phyloP scores from a whole-genome alignment of 2,888 invertebrate genomes.

The Pyrgus malvae region DNA sequence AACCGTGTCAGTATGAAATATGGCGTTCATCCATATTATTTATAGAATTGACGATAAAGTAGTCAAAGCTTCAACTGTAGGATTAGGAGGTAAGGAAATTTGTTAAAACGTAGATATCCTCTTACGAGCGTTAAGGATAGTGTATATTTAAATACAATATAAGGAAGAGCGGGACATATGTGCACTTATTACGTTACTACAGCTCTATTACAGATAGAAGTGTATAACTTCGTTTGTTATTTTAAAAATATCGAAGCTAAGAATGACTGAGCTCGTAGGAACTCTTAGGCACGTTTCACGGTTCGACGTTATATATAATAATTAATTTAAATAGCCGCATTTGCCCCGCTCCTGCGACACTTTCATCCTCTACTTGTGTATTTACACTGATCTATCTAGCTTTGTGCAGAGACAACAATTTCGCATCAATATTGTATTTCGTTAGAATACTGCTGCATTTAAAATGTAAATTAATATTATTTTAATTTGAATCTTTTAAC shows the following conservation, averaged over 20 bases:
- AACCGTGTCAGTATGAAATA: constrained; percentile 32
- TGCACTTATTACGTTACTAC: constrained; percentile 34
- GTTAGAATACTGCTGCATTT: constrained; percentile 1
- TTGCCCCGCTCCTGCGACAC: constrained; percentile 57
- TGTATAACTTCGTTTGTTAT: constrained; percentile 32
- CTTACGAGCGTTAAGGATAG: constrained; percentile 45
- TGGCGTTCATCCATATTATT: background rate
- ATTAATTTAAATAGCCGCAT: constrained; percentile 44
- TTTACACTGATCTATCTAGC: constrained; percentile 53
- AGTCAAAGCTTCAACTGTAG: constrained; percentile 25
- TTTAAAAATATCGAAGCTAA: constrained; percentile 55
- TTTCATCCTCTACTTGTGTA: constrained; percentile 45
- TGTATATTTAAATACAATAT: constrained; percentile 56
- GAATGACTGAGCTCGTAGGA: constrained; percentile 54
- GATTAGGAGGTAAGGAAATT: constrained; percentile 31
- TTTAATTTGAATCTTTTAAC: background rate
- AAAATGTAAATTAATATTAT: background rate
- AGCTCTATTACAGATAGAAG: constrained; percentile 37
- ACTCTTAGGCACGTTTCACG: constrained; percentile 73
- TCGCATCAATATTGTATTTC: constrained; percentile 27
- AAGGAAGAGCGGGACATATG: constrained; percentile 63
- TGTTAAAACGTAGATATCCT: constrained; percentile 32
- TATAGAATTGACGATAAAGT: constrained; percentile 8
- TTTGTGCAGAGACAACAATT: constrained; percentile 37
- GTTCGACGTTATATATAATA: constrained; percentile 44